phyloP scores from a whole-genome alignment of 2,888 invertebrate genomes.

The Sipha maydis region DNA sequence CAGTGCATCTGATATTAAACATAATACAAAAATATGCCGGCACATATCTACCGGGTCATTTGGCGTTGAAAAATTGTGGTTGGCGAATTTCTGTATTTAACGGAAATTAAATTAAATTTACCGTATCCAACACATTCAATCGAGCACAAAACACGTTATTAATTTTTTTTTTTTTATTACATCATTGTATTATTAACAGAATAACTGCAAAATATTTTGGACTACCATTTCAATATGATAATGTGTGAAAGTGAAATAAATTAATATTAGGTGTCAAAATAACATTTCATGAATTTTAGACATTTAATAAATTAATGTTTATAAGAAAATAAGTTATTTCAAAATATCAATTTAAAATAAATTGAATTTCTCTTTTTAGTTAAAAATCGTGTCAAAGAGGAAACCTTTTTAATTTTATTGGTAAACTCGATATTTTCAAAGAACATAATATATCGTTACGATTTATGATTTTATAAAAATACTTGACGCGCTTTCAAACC shows the following conservation, averaged over 20 bases:
- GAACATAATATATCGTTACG: background rate
- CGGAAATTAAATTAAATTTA: background rate
- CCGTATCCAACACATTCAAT: constrained; percentile 2
- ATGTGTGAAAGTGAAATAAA: background rate
- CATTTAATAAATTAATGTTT: constrained; percentile 20
- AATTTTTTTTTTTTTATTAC: background rate
- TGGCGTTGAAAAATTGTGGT: constrained; percentile 9
- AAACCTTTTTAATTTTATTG: constrained; percentile 18
- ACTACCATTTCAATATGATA: background rate
- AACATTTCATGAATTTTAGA: background rate
- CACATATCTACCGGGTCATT: background rate
- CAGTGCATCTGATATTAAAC: constrained; percentile 17
- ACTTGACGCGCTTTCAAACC: background rate
- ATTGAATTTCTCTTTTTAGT: constrained; percentile 10
- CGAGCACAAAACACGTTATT: background rate
- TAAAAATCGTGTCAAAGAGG: background rate
- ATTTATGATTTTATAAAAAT: constrained; percentile 25
- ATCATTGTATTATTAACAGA: background rate
- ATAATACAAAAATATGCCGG: background rate
- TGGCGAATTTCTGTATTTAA: background rate
- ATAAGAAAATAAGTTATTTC: constrained; percentile 1
- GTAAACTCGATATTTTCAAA: background rate
- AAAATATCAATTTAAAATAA: constrained; percentile 4
- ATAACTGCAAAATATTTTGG: background rate
- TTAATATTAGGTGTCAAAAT: constrained; percentile 12